phyloP scores from a whole-genome alignment of 2,888 invertebrate species.

The Ptychoptera contaminata region DNA sequence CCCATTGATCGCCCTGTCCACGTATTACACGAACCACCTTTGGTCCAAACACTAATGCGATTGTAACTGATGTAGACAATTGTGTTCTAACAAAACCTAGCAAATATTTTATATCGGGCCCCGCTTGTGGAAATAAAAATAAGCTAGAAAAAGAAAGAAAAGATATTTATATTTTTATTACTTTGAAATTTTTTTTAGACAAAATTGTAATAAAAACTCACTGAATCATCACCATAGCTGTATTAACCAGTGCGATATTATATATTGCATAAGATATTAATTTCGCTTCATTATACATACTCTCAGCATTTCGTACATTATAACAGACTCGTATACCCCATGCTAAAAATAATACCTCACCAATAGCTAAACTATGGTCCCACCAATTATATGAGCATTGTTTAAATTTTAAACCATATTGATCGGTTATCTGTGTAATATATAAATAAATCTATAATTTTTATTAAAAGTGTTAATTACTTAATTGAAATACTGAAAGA shows the following conservation, averaged over 20 bases:
- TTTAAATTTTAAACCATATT: slow-evolving; percentile 64
- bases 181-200: no score
- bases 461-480: not conserved
- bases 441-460: not conserved
- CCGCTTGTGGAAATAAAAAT: slow-evolving; percentile 69
- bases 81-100: slow-evolving; percentile 85
- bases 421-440: slow-evolving; percentile 45
- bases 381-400: slow-evolving; percentile 89
- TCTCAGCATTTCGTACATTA: slow-evolving; percentile 78
- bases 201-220: slow-evolving; percentile 38
- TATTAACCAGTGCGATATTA: slow-evolving; percentile 86
- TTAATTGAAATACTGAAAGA: no score
- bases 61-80: slow-evolving; percentile 67
- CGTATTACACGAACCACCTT: slow-evolving; percentile 65
- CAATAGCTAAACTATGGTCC: slow-evolving; percentile 85
- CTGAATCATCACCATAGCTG: slow-evolving; percentile 85
- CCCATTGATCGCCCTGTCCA: slow-evolving; percentile 83
- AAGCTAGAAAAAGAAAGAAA: no score
- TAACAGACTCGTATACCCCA: slow-evolving; percentile 80
- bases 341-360: slow-evolving; percentile 57
- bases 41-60: slow-evolving; percentile 28
- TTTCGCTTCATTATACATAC: slow-evolving; percentile 82
- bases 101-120: slow-evolving; percentile 84
- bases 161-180: no score
- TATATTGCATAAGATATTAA: slow-evolving; percentile 89